Evolutionary conservation across 1,140 invertebrate species (phyloP), one percentile per base, ranked within the genome.

Genomic region (Gonatopus flavifemur): DNA sequence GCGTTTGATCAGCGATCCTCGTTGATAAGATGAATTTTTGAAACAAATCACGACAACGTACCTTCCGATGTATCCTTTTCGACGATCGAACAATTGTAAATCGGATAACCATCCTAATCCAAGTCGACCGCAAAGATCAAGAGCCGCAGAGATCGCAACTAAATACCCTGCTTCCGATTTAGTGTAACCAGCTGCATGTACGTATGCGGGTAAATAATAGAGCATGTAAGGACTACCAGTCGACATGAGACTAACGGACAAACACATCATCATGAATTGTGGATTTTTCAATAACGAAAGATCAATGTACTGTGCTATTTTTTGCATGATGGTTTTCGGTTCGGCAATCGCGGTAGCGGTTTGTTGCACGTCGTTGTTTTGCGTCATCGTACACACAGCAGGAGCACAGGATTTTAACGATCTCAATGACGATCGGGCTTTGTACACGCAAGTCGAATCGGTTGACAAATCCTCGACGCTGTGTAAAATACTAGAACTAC

Each of bases 201-300:
- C 86, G 59, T 88, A 87, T 0, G 88, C 86, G 1, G 87, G 88
- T 33, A 89, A 67, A 65, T 88, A 88, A 63, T 88, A 88, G 4
- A 89, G 66, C 69, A 88, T 85, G 59, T 89, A 88, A 0, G 88
- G 88, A 16, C 86, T 88, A 5, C 87, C 88, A 3, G 86, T 85
- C 0, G 87, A 88, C 85, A 89, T 88, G 2, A 88, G 74, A 5
- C 83, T 86, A 8, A 89, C 87, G 5, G 87, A 88, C 2, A 84
- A 75, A 47, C 86, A 86, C 72, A 89, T 82, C 50, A 88, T 74
- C 24, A 88, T 82, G 56, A 90, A 89, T n/a, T 82, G 81, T 38
- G 83, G 81, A 32, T 86, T 84, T 56, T 84, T 83, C 13, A 88
- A 70, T 3, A 89, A 72, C 0, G 82, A 83, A 1, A 88, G 74